Percentiles rank a stretch among this genome's conserved stretches.
These are phyloP conservation scores for Habropoda laboriosa DNA, from an alignment of 1,140 invertebrate species.

Conservation along the genomic window DNA sequence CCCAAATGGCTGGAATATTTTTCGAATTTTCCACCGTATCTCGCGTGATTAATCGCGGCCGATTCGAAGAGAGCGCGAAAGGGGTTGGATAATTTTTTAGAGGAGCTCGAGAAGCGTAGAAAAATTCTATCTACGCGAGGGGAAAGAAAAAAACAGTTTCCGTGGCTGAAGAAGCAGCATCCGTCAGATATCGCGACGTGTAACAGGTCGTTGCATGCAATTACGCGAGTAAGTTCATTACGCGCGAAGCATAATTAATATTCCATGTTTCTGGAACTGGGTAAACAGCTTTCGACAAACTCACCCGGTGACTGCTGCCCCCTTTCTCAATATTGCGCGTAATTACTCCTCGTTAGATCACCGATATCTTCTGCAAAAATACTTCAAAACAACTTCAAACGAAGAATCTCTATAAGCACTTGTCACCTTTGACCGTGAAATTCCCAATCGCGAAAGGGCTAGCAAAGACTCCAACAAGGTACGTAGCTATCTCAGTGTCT, in stretches of 20 bases:
- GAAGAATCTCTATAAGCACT: not conserved
- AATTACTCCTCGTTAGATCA: not conserved
- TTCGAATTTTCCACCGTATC: not conserved
- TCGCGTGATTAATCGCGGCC: too few relatives aligned
- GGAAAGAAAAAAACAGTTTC: not conserved
- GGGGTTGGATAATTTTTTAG: not conserved
- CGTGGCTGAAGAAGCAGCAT: not conserved
- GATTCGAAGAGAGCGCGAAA: too few relatives aligned
- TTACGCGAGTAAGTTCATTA: constrained; percentile 12
- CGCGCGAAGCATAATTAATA: constrained; percentile 13
- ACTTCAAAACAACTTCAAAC: too few relatives aligned
- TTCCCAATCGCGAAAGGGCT: not conserved
- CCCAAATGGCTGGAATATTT: not conserved
- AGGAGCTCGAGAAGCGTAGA: not conserved
- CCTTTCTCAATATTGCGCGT: not conserved
- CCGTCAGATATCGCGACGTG: not conserved
- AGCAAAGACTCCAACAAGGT: not conserved
- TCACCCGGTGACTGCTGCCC: not conserved
- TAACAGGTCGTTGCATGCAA: constrained; percentile 24
- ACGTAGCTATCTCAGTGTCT: not conserved
- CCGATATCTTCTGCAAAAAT: not conserved
- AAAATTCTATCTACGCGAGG: too few relatives aligned
- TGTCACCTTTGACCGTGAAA: constrained; percentile 6
- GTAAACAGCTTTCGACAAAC: not conserved
- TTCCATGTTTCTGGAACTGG: not conserved